Evolutionary conservation across 2,888 invertebrate genomes (phyloP).

Genomic region (Lissonota sp.): DNA sequence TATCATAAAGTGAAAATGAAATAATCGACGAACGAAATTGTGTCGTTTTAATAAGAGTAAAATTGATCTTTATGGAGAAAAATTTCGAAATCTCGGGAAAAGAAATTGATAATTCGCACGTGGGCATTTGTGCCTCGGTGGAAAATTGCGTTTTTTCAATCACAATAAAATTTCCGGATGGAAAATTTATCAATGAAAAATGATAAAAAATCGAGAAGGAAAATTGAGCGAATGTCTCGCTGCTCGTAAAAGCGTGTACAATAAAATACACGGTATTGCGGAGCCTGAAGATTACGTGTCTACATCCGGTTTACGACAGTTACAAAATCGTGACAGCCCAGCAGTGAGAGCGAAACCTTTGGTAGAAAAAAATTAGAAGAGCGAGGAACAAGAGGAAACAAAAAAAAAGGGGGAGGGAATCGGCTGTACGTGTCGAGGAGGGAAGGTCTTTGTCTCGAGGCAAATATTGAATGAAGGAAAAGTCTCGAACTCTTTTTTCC

Average conservation of each 20-base stretch:
- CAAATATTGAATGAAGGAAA: conserved; percentile 22
- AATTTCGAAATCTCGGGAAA: too few species aligned
- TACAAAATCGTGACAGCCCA: conserved; percentile 43
- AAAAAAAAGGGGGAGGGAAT: conserved; percentile 3
- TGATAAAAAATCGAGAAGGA: background rate
- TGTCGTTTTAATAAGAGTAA: too few species aligned
- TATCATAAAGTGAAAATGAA: too few species aligned
- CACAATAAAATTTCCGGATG: background rate
- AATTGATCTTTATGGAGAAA: too few species aligned
- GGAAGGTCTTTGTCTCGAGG: conserved; percentile 39
- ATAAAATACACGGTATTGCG: background rate
- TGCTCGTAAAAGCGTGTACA: background rate
- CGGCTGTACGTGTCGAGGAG: conserved; percentile 33
- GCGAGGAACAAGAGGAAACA: conserved; percentile 25
- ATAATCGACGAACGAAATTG: too few species aligned
- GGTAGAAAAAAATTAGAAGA: too few species aligned
- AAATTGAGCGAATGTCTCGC: background rate
- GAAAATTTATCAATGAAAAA: background rate
- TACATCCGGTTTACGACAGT: conserved; percentile 54
- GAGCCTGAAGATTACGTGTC: conserved; percentile 37
- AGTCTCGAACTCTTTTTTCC: conserved; percentile 25
- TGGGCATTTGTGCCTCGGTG: too few species aligned
- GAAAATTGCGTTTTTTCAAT: too few species aligned
- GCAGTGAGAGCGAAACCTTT: conserved; percentile 15
- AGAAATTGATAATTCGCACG: too few species aligned